Conservation (phyloP, 2,113 vertebrate genomes). For the Heterocephalus glaber region DNA sequence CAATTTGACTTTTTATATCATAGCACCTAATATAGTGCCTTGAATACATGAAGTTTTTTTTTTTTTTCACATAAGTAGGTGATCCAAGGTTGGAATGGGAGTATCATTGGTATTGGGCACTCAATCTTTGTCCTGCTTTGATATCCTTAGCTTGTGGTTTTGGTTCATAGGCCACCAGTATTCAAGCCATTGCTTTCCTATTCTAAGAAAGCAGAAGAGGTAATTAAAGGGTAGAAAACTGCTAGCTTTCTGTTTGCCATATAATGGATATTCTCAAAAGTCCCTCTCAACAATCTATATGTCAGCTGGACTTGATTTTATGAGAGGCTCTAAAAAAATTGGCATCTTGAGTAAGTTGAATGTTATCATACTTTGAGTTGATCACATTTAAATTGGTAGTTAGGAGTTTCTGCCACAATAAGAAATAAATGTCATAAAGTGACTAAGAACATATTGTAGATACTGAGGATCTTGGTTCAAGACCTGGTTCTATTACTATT, state of each 20-base stretch:
- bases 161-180: not conserved
- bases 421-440: not conserved
- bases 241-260: not conserved
- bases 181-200: not conserved
- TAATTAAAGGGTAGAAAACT: not conserved
- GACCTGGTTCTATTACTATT: not conserved
- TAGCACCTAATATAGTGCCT: not conserved
- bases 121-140: not conserved
- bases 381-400: not conserved
- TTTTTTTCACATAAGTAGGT: not conserved
- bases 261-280: not conserved
- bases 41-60: not conserved
- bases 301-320: not conserved
- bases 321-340: not conserved
- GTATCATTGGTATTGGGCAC: rapidly evolving
- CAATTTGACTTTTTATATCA: not conserved
- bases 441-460: not conserved
- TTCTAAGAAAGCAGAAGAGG: not conserved
- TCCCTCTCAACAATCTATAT: not conserved
- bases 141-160: not conserved
- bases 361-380: not conserved
- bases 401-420: not conserved
- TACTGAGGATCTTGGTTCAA: not conserved
- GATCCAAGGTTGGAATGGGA: not conserved
- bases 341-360: not conserved